Evolutionary conservation across 2,797 vertebrate species (phyloP).

Genomic region (Brachymystax lenok): DNA sequence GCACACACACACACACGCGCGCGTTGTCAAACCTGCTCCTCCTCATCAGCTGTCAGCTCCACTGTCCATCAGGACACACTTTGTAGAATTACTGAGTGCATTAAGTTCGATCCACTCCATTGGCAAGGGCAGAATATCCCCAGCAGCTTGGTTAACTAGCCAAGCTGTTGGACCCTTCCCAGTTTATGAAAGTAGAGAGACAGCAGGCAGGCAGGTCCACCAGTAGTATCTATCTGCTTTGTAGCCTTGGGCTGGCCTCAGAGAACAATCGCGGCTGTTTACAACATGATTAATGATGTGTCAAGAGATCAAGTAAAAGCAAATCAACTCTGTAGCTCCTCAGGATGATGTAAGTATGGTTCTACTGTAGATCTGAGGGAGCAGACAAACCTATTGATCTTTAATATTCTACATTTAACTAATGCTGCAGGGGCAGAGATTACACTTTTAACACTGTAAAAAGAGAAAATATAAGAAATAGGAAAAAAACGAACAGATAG

Average conservation of each 20-base stretch:
- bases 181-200: slow-evolving; percentile 23
- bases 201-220: not conserved
- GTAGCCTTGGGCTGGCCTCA: not conserved
- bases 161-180: slow-evolving; percentile 13
- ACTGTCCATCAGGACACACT: slow-evolving; percentile 51
- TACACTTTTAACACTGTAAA: not conserved
- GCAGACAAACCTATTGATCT: not conserved
- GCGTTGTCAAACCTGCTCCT: slow-evolving; percentile 26
- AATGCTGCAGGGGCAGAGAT: not conserved
- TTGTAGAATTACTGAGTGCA: slow-evolving; percentile 52
- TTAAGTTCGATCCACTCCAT: slow-evolving; percentile 43
- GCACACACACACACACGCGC: not conserved
- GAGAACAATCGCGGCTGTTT: not conserved
- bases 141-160: slow-evolving; percentile 28
- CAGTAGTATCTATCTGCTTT: not conserved
- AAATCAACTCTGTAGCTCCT: not conserved
- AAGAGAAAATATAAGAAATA: not conserved
- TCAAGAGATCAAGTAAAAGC: not conserved
- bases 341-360: not conserved
- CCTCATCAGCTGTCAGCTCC: slow-evolving; percentile 15
- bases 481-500: not conserved
- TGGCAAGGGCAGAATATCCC: slow-evolving; percentile 29
- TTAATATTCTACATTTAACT: not conserved
- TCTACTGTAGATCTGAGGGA: not conserved
- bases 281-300: slow-evolving; percentile 1